These are phyloP conservation scores for Musca vetustissima DNA, from an alignment of 1,140 invertebrate species.

Conservation along the genomic window DNA sequence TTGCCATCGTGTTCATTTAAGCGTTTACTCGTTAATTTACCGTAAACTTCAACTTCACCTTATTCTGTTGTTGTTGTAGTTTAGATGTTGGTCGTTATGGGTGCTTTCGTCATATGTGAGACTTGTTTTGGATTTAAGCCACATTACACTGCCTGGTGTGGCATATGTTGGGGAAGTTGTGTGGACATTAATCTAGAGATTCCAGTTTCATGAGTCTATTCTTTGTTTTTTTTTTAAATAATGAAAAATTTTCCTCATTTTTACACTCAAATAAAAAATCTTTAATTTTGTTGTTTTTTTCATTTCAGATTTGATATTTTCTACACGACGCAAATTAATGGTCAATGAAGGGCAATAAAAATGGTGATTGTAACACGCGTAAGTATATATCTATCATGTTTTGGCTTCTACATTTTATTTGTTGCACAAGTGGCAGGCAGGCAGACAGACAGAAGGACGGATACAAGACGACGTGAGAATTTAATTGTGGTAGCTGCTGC, in stretches of 20 bases:
- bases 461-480: too few relatives aligned
- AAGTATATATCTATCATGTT: conserved; percentile 34
- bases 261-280: conserved; percentile 6
- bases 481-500: too few relatives aligned
- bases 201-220: conserved; percentile 1
- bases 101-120: conserved; percentile 4
- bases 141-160: neutral
- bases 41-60: conserved; percentile 56
- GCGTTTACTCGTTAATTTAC: conserved; percentile 50
- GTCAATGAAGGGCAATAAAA: conserved; percentile 54
- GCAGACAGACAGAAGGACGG: too few relatives aligned
- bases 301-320: conserved; percentile 21
- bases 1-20: conserved; percentile 5
- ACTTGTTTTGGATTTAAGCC: neutral
- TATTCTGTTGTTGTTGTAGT: conserved; percentile 18
- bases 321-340: conserved; percentile 23
- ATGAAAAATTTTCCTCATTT: neutral
- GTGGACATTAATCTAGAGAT: neutral
- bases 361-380: conserved; percentile 56
- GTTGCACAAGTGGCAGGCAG: too few relatives aligned
- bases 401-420: too few relatives aligned
- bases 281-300: neutral
- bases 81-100: neutral
- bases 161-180: neutral
- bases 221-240: neutral